Base-by-base conservation (phyloP, 2,797 vertebrate species). In the Gobio occitaniae region DNA sequence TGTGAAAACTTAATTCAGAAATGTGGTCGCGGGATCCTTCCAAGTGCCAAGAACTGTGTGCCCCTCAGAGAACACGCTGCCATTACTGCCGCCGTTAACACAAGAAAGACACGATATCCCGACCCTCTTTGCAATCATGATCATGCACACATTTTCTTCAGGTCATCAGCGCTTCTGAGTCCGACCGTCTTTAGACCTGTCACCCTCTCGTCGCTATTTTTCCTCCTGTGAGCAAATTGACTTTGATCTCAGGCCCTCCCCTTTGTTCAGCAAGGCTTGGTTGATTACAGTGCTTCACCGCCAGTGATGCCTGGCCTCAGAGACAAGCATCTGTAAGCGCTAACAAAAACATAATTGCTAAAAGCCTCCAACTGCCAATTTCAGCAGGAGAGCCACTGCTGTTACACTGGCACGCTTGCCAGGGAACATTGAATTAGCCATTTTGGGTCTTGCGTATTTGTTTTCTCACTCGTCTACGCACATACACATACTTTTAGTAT, bases 271-370 rank as follows among this genome's bases (percentile, higher is more conserved):
- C 91, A 87, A 86, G 87, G 74, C 89, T 56, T 69, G 91, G 92
- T 92, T 88, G 93, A 94, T 94, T 88, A 90, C 84, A 91, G 87
- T 92, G 87, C 88, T 92, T 91, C 90, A 87, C 85, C 36, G 88
- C 86, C 87, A 86, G 87, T 81, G 10, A 69, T 82, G 89, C 87
- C 87, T 84, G 88, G 90, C 89, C 90, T 84, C 88, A 84, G 90
- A 90, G 80, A 88, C 88, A 52, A 84, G 88, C 89, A 50, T 93
- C 92, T 90, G 89, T 90, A 91, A 90, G 82, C 83, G 78, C 91
- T 89, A 92, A 93, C 93, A 94, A 92, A 93, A 91, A 90, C 71
- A 71, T 91, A 93, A 94, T 94, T 92, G 88, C 89, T 93, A 91
- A 92, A 91, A 92, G 88, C 87, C 63, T 88, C 90, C 88, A 93